Evolutionary conservation across 2,113 vertebrate species (phyloP), one percentile per base, ranked within the genome.

Genomic region (Pygathrix nemaeus): DNA sequence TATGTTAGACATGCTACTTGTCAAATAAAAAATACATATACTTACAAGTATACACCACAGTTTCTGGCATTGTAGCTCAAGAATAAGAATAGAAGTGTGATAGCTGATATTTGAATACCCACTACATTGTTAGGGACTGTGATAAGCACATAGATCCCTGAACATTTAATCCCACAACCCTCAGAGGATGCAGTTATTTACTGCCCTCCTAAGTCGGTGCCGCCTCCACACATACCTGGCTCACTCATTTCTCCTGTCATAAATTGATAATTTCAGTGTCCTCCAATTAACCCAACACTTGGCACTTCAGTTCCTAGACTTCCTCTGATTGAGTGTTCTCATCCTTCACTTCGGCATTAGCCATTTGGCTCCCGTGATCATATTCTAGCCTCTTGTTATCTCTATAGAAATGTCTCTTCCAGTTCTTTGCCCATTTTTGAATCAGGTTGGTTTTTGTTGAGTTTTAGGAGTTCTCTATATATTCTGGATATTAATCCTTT

Each of bases 41-140:
- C n/a, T 82, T 59, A 70, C 21, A 75, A 66, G 38, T 10, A 20
- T 73, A 32, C 6, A 84, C 43, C 61, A 6, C 23, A n/a, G 45
- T 30, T 14, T 23, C 72, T 93, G 27, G 35, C 38, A 57, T 1
- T 57, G 3, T 2, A 82, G 40, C 82, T 81, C 59, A 30, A 32
- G 18, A 57, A 2, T 57, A 76, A 43, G 38, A 66, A 23, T 6
- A 16, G 38, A 64, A 27, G 10, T 50, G n/a, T 32, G 78, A 32
- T 0, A 8, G 50, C n/a, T 43, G 68, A 3, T 16, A 3, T 4
- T 3, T 3, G 50, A 38, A 52, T n/a, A 52, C 9, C 10, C 20
- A 6, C 20, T 4, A 14, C 2, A 14, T 7, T 17, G 76, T 30
- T 12, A 25, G n/a, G 76, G 21, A 7, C 78, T 16, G 6, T 48